Conservation (phyloP, 1,140 invertebrate species). For the Drosophila albomicans region DNA sequence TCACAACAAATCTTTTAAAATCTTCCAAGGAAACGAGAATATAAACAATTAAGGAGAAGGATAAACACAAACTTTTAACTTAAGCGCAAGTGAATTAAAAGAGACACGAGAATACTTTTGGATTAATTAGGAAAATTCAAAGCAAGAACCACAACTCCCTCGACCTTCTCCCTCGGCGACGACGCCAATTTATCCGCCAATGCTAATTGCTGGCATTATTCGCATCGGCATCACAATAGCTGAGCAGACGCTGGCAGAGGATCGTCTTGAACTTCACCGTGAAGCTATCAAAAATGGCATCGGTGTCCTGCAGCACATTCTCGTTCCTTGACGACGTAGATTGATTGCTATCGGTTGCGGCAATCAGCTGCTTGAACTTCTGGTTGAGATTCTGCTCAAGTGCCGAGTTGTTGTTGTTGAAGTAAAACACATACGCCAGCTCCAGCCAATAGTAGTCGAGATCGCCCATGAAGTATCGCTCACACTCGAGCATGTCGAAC, state of each 20-base stretch:
- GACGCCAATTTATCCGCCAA: conserved; percentile 7
- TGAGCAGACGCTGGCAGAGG: conserved; percentile 81
- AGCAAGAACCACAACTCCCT: conserved; percentile 48
- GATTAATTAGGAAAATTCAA: conserved; percentile 42
- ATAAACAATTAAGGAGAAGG: conserved; percentile 31
- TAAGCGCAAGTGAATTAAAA: conserved; percentile 25
- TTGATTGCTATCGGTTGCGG: conserved; percentile 59
- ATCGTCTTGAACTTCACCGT: conserved; percentile 83
- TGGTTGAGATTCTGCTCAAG: conserved; percentile 81
- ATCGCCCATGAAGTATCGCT: conserved; percentile 80
- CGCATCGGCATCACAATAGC: conserved; percentile 71
- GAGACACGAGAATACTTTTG: conserved; percentile 6
- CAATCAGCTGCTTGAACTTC: conserved; percentile 80
- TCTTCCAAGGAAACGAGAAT: conserved; percentile 34
- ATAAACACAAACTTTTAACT: conserved; percentile 53
- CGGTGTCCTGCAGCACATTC: conserved; percentile 67
- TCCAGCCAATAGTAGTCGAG: conserved; percentile 83
- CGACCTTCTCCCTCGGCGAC: conserved; percentile 3
- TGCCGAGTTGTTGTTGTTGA: conserved; percentile 83
- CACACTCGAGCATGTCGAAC: conserved; percentile 77
- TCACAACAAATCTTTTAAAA: conserved; percentile 45
- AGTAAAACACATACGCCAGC: conserved; percentile 82
- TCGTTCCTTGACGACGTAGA: conserved; percentile 11
- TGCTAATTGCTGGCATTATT: conserved; percentile 62
- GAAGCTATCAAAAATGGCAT: conserved; percentile 81